Conservation (phyloP, 2,797 vertebrate genomes). For the Chaunax sp. region DNA sequence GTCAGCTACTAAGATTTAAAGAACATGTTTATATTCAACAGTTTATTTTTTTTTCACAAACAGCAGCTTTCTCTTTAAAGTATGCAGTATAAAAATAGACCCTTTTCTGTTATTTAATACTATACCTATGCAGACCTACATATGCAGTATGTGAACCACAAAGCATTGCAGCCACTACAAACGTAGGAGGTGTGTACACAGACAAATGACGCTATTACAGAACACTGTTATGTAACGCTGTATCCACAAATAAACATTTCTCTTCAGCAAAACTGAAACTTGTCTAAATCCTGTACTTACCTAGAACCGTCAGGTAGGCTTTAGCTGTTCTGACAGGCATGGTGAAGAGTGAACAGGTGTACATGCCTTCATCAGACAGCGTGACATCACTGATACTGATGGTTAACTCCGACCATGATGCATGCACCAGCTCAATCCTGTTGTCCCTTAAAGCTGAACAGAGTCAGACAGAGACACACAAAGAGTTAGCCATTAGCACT, state of each 20-base stretch:
- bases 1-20: background rate
- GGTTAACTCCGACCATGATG: constrained; percentile 94
- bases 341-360: constrained; percentile 98
- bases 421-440: constrained; percentile 95
- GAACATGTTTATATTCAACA: background rate
- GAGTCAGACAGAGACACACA: constrained; percentile 49
- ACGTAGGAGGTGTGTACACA: background rate
- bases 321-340: constrained; percentile 99
- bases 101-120: too few relatives aligned
- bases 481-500: constrained; percentile 10
- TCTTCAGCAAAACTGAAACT: background rate
- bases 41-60: too few relatives aligned
- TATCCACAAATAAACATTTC: background rate
- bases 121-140: too few relatives aligned
- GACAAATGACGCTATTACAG: background rate
- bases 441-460: constrained; percentile 95
- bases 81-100: too few relatives aligned
- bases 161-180: background rate
- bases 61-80: too few relatives aligned
- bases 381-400: constrained; percentile 96
- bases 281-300: constrained; percentile 80
- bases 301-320: constrained; percentile 96
- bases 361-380: constrained; percentile 95
- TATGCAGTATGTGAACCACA: background rate
- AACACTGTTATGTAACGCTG: background rate